Conservation (phyloP, 2,113 vertebrate species). For the Calidris pugnax region DNA sequence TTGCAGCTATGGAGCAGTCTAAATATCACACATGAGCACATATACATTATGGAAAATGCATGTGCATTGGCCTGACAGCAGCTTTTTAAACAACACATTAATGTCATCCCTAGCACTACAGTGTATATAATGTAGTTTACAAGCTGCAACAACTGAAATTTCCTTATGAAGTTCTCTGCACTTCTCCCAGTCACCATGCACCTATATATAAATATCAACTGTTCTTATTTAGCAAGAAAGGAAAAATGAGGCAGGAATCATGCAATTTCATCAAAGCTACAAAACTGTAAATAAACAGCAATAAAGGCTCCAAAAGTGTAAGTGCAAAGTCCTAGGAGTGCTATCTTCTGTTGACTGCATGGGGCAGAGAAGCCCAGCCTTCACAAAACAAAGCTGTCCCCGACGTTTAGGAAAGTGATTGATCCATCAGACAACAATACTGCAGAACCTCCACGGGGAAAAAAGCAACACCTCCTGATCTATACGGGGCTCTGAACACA, state of each 20-base stretch:
- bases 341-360: not conserved
- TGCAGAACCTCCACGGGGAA: not conserved
- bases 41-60: constrained; percentile 47
- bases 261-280: not conserved
- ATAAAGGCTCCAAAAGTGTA: not conserved
- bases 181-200: not conserved
- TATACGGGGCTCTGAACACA: not conserved
- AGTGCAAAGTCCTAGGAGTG: not conserved
- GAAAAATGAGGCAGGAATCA: not conserved
- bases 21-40: constrained; percentile 46
- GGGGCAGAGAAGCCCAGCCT: not conserved
- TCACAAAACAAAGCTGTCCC: not conserved
- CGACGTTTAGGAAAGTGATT: not conserved
- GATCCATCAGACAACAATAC: not conserved
- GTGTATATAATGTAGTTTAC: not conserved
- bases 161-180: not conserved
- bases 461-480: not conserved
- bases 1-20: constrained; percentile 15
- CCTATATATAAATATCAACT: not conserved
- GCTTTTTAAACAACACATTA: constrained; percentile 50
- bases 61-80: constrained; percentile 13
- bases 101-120: not conserved
- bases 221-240: not conserved
- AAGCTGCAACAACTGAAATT: not conserved
- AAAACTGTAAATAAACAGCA: not conserved